Evolutionary conservation across 2,113 vertebrate genomes (phyloP).

Genomic region (Sylvilagus bachmani): DNA sequence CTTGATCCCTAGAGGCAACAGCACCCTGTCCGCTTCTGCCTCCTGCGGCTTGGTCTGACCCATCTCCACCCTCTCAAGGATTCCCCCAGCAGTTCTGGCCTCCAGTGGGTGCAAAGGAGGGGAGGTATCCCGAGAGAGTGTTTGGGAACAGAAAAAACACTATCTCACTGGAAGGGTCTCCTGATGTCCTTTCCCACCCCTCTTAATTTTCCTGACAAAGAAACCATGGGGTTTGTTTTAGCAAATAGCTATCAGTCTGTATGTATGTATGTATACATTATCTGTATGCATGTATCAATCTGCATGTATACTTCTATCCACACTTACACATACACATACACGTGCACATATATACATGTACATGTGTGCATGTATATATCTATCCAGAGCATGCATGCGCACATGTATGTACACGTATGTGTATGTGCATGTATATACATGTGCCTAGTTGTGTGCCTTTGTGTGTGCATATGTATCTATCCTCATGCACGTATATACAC

Average conservation of each 20-base stretch:
- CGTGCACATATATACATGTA: too few relatives aligned
- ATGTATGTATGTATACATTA: too few relatives aligned
- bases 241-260: too few relatives aligned
- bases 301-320: too few relatives aligned
- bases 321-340: too few relatives aligned
- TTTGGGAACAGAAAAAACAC: not conserved
- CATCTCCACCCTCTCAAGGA: not conserved
- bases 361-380: too few relatives aligned
- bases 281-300: too few relatives aligned
- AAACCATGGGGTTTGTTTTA: slow-evolving; percentile 80
- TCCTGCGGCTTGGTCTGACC: not conserved
- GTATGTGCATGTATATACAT: too few relatives aligned
- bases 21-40: fast-evolving
- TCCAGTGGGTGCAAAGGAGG: not conserved
- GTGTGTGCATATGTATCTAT: too few relatives aligned
- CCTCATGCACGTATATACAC: not conserved
- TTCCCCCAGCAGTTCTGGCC: not conserved
- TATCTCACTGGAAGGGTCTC: slow-evolving; percentile 53
- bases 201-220: slow-evolving; percentile 71
- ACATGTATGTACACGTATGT: not conserved
- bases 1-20: fast-evolving
- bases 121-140: fast-evolving
- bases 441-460: too few relatives aligned
- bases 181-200: slow-evolving; percentile 21
- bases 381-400: too few relatives aligned